Percentiles rank a stretch among this genome's conserved stretches.
phyloP scores from a whole-genome alignment of 2,113 vertebrate genomes.

The Vulpes ferrilata region DNA sequence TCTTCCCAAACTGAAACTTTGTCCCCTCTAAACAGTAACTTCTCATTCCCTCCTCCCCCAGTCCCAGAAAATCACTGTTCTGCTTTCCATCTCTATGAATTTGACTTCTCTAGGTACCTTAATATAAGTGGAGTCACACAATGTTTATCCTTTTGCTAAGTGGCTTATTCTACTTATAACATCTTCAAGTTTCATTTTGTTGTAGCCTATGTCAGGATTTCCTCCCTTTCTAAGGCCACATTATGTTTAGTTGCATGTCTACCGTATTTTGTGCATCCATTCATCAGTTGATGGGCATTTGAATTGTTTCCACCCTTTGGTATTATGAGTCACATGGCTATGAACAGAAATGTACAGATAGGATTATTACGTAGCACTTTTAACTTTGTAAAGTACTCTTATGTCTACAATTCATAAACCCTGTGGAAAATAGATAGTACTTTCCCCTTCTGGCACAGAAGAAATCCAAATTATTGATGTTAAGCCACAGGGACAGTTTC shows the following conservation, averaged over 20 bases:
- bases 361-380: neutral
- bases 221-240: neutral
- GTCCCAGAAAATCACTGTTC: neutral
- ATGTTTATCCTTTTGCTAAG: neutral
- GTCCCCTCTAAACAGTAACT: neutral
- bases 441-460: constrained; percentile 7
- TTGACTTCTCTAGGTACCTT: neutral
- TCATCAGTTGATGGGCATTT: neutral
- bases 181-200: neutral
- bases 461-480: neutral
- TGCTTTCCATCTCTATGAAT: neutral
- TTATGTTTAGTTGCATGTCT: neutral
- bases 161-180: neutral
- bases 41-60: neutral
- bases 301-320: neutral
- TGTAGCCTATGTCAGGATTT: neutral
- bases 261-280: neutral
- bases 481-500: neutral
- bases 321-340: neutral
- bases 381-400: neutral
- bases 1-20: neutral
- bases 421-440: neutral
- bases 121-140: neutral
- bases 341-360: neutral
- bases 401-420: neutral